Base-by-base conservation (phyloP, 2,113 vertebrate genomes). In the Garra rufa region DNA sequence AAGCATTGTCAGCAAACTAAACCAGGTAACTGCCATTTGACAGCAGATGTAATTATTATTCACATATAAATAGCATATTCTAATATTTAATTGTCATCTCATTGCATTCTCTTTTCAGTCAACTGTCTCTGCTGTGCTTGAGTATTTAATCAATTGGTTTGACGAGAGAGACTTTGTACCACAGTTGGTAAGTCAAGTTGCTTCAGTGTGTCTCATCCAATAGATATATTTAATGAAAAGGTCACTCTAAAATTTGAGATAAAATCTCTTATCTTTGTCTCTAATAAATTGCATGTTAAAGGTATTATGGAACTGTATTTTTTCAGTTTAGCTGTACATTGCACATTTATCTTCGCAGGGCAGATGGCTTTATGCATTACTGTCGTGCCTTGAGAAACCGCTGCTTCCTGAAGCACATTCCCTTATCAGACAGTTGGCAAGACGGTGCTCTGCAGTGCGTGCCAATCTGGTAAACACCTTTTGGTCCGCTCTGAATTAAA, bases 371-470 rank as follows among this genome's bases (percentile, higher is more conserved):
- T 99, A 96, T 88, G 96, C 96, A 17, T 83, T 99, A 85, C 70
- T 99, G 88, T 97, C 96, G 76, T 98, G 97, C 84, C 93, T 99
- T 89, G 98, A 99, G 92, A 99, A 99, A 80, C 98, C 98, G 73
- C 91, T 99, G 73, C 89, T 99, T 59, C 98, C 98, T 80, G 98
- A 99, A 92, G 96, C 97, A 57, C 98, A 99, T 90, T 98, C 98
- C 24, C 96, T 96, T 85, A 98, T 99, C 91, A 93, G 98, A 88
- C 97, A 99, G 88, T 93, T 99, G 87, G 97, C 98, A 17, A 95
- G 98, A 89, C 93, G 96, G 82, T 98, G 97, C 85, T 96, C 97
- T 26, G 94, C 96, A 93, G 95, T 99, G 34, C 95, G 98, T 86
- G 91, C 95, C 77, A 89, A 91, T 4, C 94, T 99, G 95, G 98